phyloP scores from a whole-genome alignment of 2,888 invertebrate genomes.

The Gandaritis pyraliata region DNA sequence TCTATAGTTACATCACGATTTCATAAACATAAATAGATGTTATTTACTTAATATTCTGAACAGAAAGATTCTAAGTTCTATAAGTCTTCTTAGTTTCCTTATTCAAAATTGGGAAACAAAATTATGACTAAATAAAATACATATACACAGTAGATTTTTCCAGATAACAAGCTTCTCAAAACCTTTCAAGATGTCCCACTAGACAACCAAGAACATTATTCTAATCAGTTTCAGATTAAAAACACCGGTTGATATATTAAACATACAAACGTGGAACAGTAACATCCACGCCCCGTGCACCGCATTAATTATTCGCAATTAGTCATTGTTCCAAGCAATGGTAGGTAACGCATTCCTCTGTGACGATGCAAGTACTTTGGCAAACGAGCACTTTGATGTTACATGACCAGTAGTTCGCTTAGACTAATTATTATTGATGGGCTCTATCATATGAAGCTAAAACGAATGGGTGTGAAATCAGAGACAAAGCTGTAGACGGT shows the following conservation, averaged over 20 bases:
- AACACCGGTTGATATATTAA: conserved; percentile 7
- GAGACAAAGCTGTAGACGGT: background rate
- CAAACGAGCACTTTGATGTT: conserved; percentile 22
- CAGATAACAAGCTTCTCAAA: no score
- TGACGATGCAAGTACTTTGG: conserved; percentile 18
- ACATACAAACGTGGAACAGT: conserved; percentile 10
- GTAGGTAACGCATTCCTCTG: conserved; percentile 30
- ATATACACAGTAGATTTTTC: no score
- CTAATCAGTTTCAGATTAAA: background rate
- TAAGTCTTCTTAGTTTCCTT: no score
- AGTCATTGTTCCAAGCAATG: conserved; percentile 28
- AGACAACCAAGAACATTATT: background rate
- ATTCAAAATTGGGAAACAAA: no score
- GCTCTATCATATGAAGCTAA: background rate
- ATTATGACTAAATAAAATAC: no score
- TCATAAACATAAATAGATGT: no score
- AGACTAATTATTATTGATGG: conserved; percentile 6
- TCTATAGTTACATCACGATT: conserved; percentile 1
- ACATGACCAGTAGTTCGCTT: conserved; percentile 6
- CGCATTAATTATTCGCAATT: conserved; percentile 30
- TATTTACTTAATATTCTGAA: no score
- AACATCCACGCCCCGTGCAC: conserved; percentile 18
- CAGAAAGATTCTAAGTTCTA: no score
- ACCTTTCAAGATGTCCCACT: no score
- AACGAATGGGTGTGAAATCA: background rate